A percentile compares a stretch with the other conserved stretches of the same genome.
phyloP scores from a whole-genome alignment of 2,888 invertebrate species.

The Xanthia togata region DNA sequence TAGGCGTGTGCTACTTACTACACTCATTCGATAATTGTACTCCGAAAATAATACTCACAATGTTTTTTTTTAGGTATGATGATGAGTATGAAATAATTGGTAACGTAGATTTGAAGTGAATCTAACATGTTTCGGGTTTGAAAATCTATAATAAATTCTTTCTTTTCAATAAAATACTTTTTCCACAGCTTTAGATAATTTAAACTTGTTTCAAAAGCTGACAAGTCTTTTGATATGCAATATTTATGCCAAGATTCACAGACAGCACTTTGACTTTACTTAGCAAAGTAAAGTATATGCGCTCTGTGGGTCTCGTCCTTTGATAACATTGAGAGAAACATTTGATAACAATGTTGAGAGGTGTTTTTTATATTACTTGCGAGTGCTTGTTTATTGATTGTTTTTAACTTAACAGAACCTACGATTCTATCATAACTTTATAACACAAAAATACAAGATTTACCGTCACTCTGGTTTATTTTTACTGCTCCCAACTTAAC shows the following conservation, averaged over 20 bases:
- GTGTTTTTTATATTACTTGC: not conserved
- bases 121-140: slow-evolving; percentile 44
- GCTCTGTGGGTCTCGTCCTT: not conserved
- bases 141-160: not conserved
- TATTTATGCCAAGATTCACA: not conserved
- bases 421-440: not conserved
- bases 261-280: not conserved
- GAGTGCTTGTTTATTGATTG: not conserved
- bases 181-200: not conserved
- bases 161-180: not conserved
- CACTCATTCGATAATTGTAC: too few species aligned
- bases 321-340: not conserved
- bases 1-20: too few species aligned
- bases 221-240: not conserved
- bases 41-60: too few species aligned
- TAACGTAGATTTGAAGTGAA: slow-evolving; percentile 43
- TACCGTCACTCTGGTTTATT: not conserved
- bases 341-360: not conserved
- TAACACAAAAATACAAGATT: not conserved
- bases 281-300: not conserved
- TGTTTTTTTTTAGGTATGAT: slow-evolving; percentile 60
- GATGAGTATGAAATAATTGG: slow-evolving; percentile 62
- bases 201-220: not conserved
- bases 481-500: not conserved
- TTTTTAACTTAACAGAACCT: not conserved